phyloP scores from a whole-genome alignment of 2,797 vertebrate genomes.

The Chlorospingus flavigularis region DNA sequence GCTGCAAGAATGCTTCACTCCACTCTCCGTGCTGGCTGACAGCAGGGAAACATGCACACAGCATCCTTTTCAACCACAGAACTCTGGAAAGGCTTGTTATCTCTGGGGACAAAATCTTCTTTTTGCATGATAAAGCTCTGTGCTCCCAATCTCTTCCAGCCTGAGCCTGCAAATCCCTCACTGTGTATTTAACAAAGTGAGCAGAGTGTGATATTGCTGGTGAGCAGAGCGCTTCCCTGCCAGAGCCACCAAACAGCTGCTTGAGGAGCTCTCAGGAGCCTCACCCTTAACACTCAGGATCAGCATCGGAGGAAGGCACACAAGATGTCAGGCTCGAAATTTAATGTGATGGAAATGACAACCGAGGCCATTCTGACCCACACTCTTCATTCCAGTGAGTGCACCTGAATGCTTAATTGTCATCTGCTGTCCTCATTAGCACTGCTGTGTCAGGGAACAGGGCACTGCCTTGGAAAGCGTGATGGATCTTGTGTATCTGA shows the following conservation, averaged over 20 bases:
- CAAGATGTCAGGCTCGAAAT: neutral
- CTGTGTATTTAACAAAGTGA: neutral
- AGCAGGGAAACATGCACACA: neutral
- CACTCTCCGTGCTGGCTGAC: neutral
- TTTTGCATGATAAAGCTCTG: neutral
- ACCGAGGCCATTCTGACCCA: neutral
- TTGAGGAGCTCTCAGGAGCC: neutral
- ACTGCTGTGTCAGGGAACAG: neutral
- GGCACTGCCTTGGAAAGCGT: neutral
- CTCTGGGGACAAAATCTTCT: neutral
- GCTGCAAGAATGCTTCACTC: neutral
- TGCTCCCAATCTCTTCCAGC: neutral
- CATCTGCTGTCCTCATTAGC: neutral
- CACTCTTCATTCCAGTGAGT: neutral
- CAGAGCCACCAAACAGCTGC: slow-evolving; percentile 11
- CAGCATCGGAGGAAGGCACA: fast-evolving
- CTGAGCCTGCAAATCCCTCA: neutral
- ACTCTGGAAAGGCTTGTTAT: neutral
- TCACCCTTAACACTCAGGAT: neutral
- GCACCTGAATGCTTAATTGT: neutral
- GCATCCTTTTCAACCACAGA: neutral
- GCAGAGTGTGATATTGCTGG: neutral
- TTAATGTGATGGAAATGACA: neutral
- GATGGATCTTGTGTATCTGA: fast-evolving
- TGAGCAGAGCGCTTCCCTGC: neutral